Conservation (phyloP, 2,113 vertebrate genomes). For the Menidia beryllina region DNA sequence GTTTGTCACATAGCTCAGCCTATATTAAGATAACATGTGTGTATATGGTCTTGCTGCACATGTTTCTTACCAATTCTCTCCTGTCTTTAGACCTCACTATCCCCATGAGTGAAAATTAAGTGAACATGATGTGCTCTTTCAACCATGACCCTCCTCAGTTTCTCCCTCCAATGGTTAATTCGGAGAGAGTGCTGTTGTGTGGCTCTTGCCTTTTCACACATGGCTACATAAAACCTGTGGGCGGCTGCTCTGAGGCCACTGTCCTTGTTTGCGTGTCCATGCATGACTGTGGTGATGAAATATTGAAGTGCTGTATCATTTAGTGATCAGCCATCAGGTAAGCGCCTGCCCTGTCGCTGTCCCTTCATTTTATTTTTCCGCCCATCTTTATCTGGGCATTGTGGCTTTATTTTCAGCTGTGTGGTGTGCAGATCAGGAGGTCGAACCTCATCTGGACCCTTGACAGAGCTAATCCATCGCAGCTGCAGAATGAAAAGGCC, state of each 20-base stretch:
- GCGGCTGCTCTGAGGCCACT: conserved; percentile 61
- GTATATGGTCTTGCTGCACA: conserved; percentile 35
- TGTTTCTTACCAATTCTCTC: conserved; percentile 12
- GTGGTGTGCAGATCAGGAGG: conserved; percentile 71
- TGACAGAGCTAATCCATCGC: conserved; percentile 79
- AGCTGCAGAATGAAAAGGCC: conserved; percentile 81
- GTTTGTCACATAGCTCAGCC: not conserved
- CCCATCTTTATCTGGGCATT: conserved; percentile 36
- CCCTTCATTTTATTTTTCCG: conserved; percentile 52
- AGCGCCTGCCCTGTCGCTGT: conserved; percentile 23
- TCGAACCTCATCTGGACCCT: conserved; percentile 75
- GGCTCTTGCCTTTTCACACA: conserved; percentile 77
- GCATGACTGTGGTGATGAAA: conserved; percentile 73
- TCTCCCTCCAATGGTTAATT: conserved; percentile 74
- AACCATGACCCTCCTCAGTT: conserved; percentile 66
- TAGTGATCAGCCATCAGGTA: conserved; percentile 52
- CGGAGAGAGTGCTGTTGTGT: conserved; percentile 70
- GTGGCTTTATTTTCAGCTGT: conserved; percentile 53
- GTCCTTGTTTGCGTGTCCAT: conserved; percentile 70
- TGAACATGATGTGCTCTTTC: conserved; percentile 77
- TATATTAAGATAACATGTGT: not conserved
- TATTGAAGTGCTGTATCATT: conserved; percentile 74
- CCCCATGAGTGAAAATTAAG: conserved; percentile 77
- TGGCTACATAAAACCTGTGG: conserved; percentile 78
- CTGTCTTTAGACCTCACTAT: conserved; percentile 58